Evolutionary conservation across 2,113 vertebrate genomes (phyloP), one percentile per base, ranked within the genome.

Genomic region (Dipodomys spectabilis): DNA sequence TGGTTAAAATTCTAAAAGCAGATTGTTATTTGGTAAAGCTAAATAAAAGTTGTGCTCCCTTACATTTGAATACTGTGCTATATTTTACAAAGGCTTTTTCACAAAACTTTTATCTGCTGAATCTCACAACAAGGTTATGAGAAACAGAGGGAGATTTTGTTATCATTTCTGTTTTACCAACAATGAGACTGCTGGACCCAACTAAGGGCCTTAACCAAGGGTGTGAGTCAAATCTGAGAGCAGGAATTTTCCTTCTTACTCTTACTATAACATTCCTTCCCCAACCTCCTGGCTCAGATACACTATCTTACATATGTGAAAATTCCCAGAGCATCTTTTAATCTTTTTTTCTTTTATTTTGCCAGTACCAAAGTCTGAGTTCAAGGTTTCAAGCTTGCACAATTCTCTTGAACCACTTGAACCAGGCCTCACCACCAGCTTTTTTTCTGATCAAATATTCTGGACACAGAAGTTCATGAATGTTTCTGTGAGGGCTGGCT

Each of bases 1-100:
- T 87, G 73, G 39, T 79, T 91, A 89, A 86, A 89, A 86, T 68
- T 91, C 67, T 77, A 92, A 93, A 86, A 53, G 77, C 64, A 91
- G 62, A 74, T 65, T 90, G 32, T 53, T 74, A 49, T 78, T 93
- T 39, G 68, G 64, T 77, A 86, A 93, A 92, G 49, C 65, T 84
- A 92, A 96, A 69, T 60, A n/a, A 62, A 84, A 91, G 82, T 35
- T 28, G 23, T 67, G 45, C 73, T 22, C 60, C 18, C n/a, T 28
- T 90, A 25, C 0, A 75, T 75, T 80, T 71, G 10, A 71, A 45
- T 25, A 71, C 23, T 83, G 81, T 60, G 83, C 60, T 19, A 83
- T 60, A 72, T 68, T 75, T 85, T 69, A 73, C 69, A 89, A 84
- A 82, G 72, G 19, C 39, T 86, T 78, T 82, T 77, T 82, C 79